Evolutionary conservation across 2,113 vertebrate species (phyloP).

Genomic region (Morone saxatilis): DNA sequence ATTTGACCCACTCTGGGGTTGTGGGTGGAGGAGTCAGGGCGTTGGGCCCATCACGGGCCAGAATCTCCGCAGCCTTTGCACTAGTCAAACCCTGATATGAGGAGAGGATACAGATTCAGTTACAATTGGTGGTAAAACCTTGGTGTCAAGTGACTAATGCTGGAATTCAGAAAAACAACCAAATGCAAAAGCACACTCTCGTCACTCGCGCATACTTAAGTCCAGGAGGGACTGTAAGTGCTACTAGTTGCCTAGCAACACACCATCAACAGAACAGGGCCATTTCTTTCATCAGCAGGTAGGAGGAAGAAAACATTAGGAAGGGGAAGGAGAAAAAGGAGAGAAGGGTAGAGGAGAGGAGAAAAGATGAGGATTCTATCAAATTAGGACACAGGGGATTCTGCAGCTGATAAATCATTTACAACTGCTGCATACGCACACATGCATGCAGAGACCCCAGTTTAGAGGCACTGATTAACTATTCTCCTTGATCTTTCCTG

Average conservation of each 20-base stretch:
- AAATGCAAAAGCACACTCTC: conserved; percentile 7
- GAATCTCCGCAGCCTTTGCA: conserved; percentile 90
- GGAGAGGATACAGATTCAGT: not conserved
- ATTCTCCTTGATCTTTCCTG: conserved; percentile 75
- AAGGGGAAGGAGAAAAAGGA: not conserved
- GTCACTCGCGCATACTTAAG: conserved; percentile 27
- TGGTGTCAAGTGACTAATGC: not conserved
- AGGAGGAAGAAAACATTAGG: conserved; percentile 2
- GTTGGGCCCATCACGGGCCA: conserved; percentile 95
- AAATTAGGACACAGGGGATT: conserved; percentile 67
- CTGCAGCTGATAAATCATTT: conserved; percentile 66
- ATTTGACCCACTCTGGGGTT: conserved; percentile 98
- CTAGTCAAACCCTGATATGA: conserved; percentile 78
- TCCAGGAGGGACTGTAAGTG: conserved; percentile 45
- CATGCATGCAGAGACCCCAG: conserved; percentile 30
- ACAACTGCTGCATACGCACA: not conserved
- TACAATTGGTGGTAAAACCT: not conserved
- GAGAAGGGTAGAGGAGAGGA: not conserved
- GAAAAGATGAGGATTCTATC: conserved; percentile 6
- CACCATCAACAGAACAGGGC: conserved; percentile 50
- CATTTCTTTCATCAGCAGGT: conserved; percentile 47
- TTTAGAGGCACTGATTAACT: conserved; percentile 69
- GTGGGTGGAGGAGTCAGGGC: conserved; percentile 95
- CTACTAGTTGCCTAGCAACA: conserved; percentile 66
- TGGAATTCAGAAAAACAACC: not conserved